Evolutionary conservation across 2,113 vertebrate species (phyloP).

Genomic region (Eudorcas thomsonii): DNA sequence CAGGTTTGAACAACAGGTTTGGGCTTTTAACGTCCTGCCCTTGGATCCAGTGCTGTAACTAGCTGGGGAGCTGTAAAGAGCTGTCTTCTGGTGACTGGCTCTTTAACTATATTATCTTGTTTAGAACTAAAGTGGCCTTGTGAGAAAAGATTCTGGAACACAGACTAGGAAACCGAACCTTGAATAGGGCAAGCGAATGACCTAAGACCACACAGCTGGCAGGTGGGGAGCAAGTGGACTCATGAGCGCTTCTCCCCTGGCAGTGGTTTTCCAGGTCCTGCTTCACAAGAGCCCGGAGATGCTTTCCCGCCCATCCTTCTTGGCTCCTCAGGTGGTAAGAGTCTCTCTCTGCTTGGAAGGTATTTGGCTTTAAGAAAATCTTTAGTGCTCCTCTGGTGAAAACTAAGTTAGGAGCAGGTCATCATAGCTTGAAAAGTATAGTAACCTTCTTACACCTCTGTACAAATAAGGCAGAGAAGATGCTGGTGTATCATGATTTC

Average conservation of each 20-base stretch:
- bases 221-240: not conserved
- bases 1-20: not conserved
- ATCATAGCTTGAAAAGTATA: not conserved
- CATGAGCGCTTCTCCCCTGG: accelerated
- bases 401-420: not conserved
- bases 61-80: not conserved
- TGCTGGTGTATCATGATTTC: not conserved
- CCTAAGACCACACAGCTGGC: not conserved
- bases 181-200: not conserved
- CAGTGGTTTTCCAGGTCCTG: not conserved
- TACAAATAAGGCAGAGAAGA: slow-evolving; percentile 9
- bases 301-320: not conserved
- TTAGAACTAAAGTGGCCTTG: not conserved
- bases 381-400: not conserved
- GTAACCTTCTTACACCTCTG: not conserved
- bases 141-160: not conserved
- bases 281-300: too few relatives aligned
- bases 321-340: not conserved
- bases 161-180: not conserved
- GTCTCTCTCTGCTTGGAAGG: not conserved
- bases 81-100: not conserved
- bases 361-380: not conserved
- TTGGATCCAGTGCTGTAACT: not conserved
- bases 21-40: not conserved
- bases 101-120: not conserved